These are phyloP conservation scores for Epicauta chinensis DNA, from an alignment of 1,140 invertebrate species.

Conservation along the genomic window DNA sequence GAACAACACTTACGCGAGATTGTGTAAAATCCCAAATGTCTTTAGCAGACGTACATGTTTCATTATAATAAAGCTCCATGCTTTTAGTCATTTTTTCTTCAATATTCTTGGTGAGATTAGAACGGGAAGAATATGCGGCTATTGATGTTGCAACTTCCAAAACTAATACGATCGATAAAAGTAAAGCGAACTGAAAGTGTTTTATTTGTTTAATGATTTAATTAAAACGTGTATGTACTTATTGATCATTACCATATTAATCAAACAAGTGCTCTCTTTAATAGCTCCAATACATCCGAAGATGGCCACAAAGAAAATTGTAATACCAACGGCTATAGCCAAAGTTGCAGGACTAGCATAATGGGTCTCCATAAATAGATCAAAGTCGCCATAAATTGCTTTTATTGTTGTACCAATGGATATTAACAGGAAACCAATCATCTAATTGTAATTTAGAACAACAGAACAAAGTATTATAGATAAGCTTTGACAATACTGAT, in stretches of 20 bases:
- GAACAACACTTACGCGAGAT: conserved; percentile 46
- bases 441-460: conserved; percentile 45
- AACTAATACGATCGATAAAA: conserved; percentile 68
- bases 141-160: conserved; percentile 77
- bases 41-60: conserved; percentile 45
- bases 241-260: conserved; percentile 64
- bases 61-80: conserved; percentile 50
- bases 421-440: conserved; percentile 67
- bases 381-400: conserved; percentile 65
- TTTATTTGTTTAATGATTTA: no score
- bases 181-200: conserved; percentile 65
- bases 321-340: conserved; percentile 66
- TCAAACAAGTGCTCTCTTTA: conserved; percentile 75
- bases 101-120: conserved; percentile 52
- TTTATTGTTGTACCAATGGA: conserved; percentile 72
- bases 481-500: no score
- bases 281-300: conserved; percentile 78
- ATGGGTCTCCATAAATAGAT: conserved; percentile 58
- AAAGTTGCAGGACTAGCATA: conserved; percentile 68
- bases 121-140: conserved; percentile 65
- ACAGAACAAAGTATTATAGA: no score
- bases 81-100: conserved; percentile 51
- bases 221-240: not conserved
- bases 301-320: conserved; percentile 71
- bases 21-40: conserved; percentile 61